Percentiles rank a stretch among this genome's conserved stretches.
These are phyloP conservation scores for Pharmacophagus antenor DNA, from an alignment of 2,888 invertebrate genomes.

Conservation along the genomic window DNA sequence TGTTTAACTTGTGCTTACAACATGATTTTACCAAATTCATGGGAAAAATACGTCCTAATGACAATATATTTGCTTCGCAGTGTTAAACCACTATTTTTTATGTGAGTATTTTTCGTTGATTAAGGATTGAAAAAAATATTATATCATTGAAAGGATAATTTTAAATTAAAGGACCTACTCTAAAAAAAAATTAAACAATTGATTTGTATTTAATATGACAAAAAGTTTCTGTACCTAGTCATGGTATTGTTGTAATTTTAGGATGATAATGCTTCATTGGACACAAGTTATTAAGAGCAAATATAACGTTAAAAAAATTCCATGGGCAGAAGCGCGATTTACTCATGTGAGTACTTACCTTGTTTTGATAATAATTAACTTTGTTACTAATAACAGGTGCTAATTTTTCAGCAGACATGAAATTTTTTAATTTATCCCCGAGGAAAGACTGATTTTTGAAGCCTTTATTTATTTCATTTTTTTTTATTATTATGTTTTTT, in stretches of 20 bases:
- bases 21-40: constrained; percentile 53
- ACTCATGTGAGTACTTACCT: constrained; percentile 37
- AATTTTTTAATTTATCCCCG: not conserved
- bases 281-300: constrained; percentile 48
- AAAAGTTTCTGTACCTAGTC: constrained; percentile 42
- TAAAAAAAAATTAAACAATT: not conserved
- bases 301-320: constrained; percentile 38
- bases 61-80: constrained; percentile 58
- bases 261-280: constrained; percentile 40
- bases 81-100: constrained; percentile 60
- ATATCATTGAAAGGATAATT: no score
- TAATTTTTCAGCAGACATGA: not conserved
- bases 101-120: constrained; percentile 49
- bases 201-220: constrained; percentile 1
- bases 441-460: no score
- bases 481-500: no score
- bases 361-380: not conserved
- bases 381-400: not conserved
- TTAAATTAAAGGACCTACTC: no score
- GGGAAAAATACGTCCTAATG: constrained; percentile 52
- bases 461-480: no score
- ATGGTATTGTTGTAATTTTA: constrained; percentile 42
- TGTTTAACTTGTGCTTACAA: constrained; percentile 66
- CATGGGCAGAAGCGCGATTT: constrained; percentile 38
- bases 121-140: not conserved